These are phyloP conservation scores for Caenorhabditis sulstoni DNA, from an alignment of 2,888 invertebrate species.

Conservation along the genomic window DNA sequence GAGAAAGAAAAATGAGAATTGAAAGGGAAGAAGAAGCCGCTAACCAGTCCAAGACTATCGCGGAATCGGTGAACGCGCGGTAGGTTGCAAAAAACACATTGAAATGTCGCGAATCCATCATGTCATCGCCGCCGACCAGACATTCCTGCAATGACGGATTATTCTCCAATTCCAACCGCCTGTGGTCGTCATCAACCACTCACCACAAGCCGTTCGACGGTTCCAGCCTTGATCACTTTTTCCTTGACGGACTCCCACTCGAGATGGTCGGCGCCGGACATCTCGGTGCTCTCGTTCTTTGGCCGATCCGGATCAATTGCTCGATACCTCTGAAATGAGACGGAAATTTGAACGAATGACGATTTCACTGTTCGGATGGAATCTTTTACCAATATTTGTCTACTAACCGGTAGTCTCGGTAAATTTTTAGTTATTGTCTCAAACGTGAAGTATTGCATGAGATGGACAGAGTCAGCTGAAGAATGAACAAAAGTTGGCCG, in stretches of 20 bases:
- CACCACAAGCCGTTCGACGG: slow-evolving; percentile 91
- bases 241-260: slow-evolving; percentile 99
- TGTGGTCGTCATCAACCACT: not conserved
- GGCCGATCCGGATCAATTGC: slow-evolving; percentile 77
- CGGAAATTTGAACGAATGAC: slow-evolving; percentile 4
- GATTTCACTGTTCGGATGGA: slow-evolving; percentile 1
- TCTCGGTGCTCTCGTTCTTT: slow-evolving; percentile 62
- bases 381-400: slow-evolving; percentile 25
- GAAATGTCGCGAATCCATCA: slow-evolving; percentile 96
- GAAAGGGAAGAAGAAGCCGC: not conserved
- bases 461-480: slow-evolving; percentile 26
- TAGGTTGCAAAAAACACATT: slow-evolving; percentile 97
- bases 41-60: slow-evolving; percentile 71
- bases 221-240: slow-evolving; percentile 95
- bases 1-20: too few species aligned
- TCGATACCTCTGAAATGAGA: slow-evolving; percentile 75
- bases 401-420: slow-evolving; percentile 44
- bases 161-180: not conserved
- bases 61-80: slow-evolving; percentile 89
- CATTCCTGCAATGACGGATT: slow-evolving; percentile 70
- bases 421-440: slow-evolving; percentile 51
- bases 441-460: slow-evolving; percentile 58
- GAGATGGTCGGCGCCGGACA: slow-evolving; percentile 84
- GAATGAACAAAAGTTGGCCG: slow-evolving; percentile 10
- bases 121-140: slow-evolving; percentile 86